Evolutionary conservation across 1,140 invertebrate species (phyloP), one percentile per base, ranked within the genome.

Genomic region (Drosophila grimshawi): DNA sequence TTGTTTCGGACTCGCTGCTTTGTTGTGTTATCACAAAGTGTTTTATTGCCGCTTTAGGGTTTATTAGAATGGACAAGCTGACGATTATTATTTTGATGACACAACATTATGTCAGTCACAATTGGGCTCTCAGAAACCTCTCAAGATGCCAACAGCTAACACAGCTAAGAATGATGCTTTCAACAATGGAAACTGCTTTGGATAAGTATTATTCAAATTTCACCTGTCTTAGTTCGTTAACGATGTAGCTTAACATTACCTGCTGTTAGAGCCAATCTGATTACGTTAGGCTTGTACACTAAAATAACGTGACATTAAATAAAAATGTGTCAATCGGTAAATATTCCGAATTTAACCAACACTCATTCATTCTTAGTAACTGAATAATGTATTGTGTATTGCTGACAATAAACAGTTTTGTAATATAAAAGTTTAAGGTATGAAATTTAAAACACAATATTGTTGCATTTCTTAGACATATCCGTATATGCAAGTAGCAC

Each of bases 61-160:
- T 73, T 51, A 70, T 59, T 57, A 65, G 49, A 49, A 49, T 49
- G 46, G 46, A 48, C 43, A 60, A 48, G 57, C 43, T 60, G 56
- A 46, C 56, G 56, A 46, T 60, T 60, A 60, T 60, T 33, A 35
- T 10, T 43, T 8, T 46, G 43, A 19, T 60, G 46, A 60, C 45
- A 27, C 5, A 60, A 60, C 43, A 60, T 60, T 48, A 48, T 60
- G 43, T 60, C 57, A 48, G 48, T 60, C 57, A 60, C 11, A 27
- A 48, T 60, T 35, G 19, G 5, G 57, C 32, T 48, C 48, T 60
- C 19, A 32, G 43, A 35, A 60, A 37, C 43, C 30, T 35, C 35
- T 48, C 30, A 60, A 5, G 30, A 3, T 3, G 11, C 6, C 33
- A 60, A 60, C 8, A 10, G 7, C 2, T 43, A 27, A 7, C 11